Percentiles rank a stretch among this genome's conserved stretches.
These are phyloP conservation scores for Chymomyza costata DNA, from an alignment of 1,140 invertebrate species.

Conservation along the genomic window DNA sequence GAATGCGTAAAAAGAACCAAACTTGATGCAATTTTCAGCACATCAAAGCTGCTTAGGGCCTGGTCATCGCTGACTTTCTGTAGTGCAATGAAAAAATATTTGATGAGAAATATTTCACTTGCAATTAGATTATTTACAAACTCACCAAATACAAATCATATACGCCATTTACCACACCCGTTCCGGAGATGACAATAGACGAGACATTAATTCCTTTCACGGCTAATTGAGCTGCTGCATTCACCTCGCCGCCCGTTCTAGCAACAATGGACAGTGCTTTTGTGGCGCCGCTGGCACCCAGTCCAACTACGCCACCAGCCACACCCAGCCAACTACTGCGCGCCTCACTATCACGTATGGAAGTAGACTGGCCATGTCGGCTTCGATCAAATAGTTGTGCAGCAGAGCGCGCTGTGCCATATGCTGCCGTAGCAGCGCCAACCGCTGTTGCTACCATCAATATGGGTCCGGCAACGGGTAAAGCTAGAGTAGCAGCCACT, in stretches of 20 bases:
- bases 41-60: constrained; percentile 33
- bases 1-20: constrained; percentile 61
- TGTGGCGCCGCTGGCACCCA: constrained; percentile 56
- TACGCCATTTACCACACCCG: constrained; percentile 43
- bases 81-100: background rate
- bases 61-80: constrained; percentile 52
- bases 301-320: constrained; percentile 49
- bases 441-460: constrained; percentile 43
- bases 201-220: constrained; percentile 56
- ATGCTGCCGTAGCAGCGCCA: constrained; percentile 41
- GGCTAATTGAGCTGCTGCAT: constrained; percentile 33
- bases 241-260: constrained; percentile 27
- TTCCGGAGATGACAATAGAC: constrained; percentile 51
- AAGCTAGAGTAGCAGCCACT: constrained; percentile 42
- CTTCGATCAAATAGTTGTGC: constrained; percentile 41
- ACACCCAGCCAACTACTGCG: constrained; percentile 62
- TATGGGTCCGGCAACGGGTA: constrained; percentile 44
- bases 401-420: constrained; percentile 45
- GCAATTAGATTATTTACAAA: background rate
- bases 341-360: constrained; percentile 46
- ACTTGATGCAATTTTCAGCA: constrained; percentile 55
- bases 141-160: constrained; percentile 57
- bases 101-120: background rate
- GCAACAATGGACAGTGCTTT: constrained; percentile 21
- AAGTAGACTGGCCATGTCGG: constrained; percentile 48